Conservation (phyloP, 1,140 invertebrate genomes). For the Dolichoris vasculosae region DNA sequence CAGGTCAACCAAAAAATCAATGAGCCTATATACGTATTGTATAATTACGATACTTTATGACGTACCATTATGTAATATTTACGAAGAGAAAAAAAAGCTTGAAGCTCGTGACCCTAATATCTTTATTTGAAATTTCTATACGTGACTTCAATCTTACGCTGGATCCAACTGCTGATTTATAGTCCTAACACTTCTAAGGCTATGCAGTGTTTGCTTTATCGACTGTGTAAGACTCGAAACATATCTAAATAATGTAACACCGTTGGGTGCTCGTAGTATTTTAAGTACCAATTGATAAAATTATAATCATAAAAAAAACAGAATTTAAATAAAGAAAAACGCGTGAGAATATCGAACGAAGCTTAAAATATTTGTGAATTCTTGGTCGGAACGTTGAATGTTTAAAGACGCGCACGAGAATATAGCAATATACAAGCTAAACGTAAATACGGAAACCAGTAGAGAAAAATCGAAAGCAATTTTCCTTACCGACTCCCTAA, state of each 20-base stretch:
- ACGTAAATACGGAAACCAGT: not conserved
- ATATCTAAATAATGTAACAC: not conserved
- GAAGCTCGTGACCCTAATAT: slow-evolving; percentile 38
- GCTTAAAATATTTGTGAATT: too few species aligned
- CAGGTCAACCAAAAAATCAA: slow-evolving; percentile 27
- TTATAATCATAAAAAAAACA: too few species aligned
- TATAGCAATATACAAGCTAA: not conserved
- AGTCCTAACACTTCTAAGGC: not conserved
- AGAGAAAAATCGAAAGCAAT: not conserved
- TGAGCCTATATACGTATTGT: not conserved
- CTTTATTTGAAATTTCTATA: slow-evolving; percentile 18
- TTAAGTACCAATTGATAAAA: not conserved
- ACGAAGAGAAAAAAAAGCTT: not conserved
- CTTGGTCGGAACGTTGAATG: too few species aligned
- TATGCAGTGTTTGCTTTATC: not conserved
- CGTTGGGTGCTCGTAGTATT: not conserved
- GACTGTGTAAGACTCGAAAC: not conserved
- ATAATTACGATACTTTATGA: not conserved
- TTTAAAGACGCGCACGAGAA: too few species aligned
- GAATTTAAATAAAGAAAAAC: too few species aligned
- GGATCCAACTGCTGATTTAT: not conserved
- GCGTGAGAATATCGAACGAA: too few species aligned
- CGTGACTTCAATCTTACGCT: slow-evolving; percentile 18
- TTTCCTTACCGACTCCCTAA: not conserved
- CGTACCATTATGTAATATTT: slow-evolving; percentile 14